A percentile compares a stretch with the other conserved stretches of the same genome.
Conservation (phyloP, 2,113 vertebrate species). For the Octodon degus region DNA sequence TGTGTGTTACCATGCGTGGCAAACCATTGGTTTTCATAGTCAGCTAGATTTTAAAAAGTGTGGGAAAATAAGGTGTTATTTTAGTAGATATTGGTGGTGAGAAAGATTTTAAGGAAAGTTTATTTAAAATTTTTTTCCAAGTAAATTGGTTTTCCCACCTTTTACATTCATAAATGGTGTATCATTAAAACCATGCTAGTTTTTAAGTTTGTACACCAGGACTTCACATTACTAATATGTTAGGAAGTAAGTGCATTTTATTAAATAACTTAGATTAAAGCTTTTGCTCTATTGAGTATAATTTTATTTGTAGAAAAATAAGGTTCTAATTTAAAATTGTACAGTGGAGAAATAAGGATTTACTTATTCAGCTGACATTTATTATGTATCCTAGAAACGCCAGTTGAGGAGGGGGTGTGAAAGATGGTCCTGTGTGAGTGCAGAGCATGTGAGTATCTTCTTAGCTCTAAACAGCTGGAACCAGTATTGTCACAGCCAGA, state of each 20-base stretch:
- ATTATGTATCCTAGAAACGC: constrained; percentile 6
- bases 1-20: not conserved
- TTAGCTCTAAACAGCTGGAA: not conserved
- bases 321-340: constrained; percentile 49
- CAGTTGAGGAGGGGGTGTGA: not conserved
- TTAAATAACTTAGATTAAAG: constrained; percentile 10
- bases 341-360: not conserved
- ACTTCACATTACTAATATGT: constrained; percentile 31
- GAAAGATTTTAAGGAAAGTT: not conserved
- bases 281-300: constrained; percentile 2
- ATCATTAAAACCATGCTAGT: not conserved
- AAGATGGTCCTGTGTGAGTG: not conserved
- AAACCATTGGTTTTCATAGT: not conserved
- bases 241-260: constrained; percentile 17
- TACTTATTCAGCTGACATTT: constrained; percentile 10
- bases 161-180: constrained; percentile 5
- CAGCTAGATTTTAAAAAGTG: constrained; percentile 18
- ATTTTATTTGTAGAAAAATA: constrained; percentile 52
- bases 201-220: constrained; percentile 55
- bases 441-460: not conserved
- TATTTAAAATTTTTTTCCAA: not conserved
- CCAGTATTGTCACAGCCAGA: not conserved
- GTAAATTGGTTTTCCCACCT: not conserved
- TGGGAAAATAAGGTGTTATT: constrained; percentile 27
- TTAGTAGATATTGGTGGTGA: not conserved